Base-by-base conservation (phyloP, 2,113 vertebrate genomes). In the Colaptes auratus region DNA sequence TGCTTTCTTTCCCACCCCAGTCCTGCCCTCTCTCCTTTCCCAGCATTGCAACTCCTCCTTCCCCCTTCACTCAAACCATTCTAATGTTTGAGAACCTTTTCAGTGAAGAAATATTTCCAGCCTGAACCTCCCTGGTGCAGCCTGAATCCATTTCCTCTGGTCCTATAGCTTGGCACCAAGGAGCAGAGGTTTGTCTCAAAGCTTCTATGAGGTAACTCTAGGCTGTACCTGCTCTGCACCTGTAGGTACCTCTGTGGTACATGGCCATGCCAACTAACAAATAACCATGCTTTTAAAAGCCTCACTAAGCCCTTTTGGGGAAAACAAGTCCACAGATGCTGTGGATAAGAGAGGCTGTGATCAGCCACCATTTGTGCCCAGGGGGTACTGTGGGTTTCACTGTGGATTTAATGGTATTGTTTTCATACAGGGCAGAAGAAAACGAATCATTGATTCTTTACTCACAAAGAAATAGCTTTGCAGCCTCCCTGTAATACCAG, bases 391-490 rank as follows among this genome's bases (percentile, higher is more conserved):
- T 56, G n/a, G 71, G 90, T 93, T 90, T 83, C 10, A 39, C 39
- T 39, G 39, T 39, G 39, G 39, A 91, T 90, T 93, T 95, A 90
- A 86, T 64, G 48, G 60, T 48, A 52, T 65, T 91, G 39, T 93
- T 95, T 85, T 87, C 72, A 77, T 66, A 74, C 16, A 76, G 27
- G 33, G 52, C 46, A 88, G 67, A 82, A 92, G 52, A 89, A 79
- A 89, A 86, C 28, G 69, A 92, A 82, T 70, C 82, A 95, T 91
- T 52, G 85, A 95, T 93, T 85, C 56, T 70, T 91, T 35, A 27
- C 56, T 63, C 52, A 74, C 19, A 17, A 46, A 87, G 72, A 93
- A 21, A 63, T 33, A 76, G 67, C 58, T 92, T 94, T 91, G 33
- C 75, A 85, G 85, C 44, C 46, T 91, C 59, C 50, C 67, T 59